These are phyloP conservation scores for Alethe diademata DNA, from an alignment of 2,113 vertebrate genomes.

Conservation along the genomic window DNA sequence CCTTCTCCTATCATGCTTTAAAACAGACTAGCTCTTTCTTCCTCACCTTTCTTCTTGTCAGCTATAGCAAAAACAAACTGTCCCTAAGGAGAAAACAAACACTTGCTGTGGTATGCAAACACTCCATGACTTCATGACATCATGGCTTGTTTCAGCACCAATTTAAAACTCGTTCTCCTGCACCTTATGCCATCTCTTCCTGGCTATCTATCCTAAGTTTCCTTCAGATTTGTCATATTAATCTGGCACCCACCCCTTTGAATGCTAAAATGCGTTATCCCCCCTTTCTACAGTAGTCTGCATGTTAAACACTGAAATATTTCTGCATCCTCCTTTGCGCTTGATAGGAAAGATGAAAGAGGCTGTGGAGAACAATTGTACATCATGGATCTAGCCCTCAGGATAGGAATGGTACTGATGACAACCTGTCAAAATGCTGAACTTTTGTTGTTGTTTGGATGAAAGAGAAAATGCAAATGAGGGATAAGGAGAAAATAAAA, in stretches of 20 bases:
- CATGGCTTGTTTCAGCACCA: background rate
- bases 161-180: conserved; percentile 6
- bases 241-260: background rate
- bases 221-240: conserved; percentile 13
- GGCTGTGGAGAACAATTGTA: background rate
- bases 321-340: background rate
- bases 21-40: background rate
- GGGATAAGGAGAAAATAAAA: conserved; percentile 15
- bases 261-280: background rate
- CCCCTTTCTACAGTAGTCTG: background rate
- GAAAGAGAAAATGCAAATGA: conserved; percentile 58
- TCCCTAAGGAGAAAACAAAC: conserved; percentile 49
- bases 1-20: background rate
- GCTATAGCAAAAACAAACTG: conserved; percentile 25
- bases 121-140: background rate
- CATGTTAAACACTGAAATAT: background rate
- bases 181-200: background rate
- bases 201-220: background rate
- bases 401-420: conserved; percentile 28
- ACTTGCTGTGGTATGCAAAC: conserved; percentile 44
- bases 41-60: conserved; percentile 34
- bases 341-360: conserved; percentile 22
- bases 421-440: conserved; percentile 32
- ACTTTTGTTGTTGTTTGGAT: conserved; percentile 3
- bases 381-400: background rate